Evolutionary conservation across 2,797 vertebrate genomes (phyloP).

Genomic region (Xiphophorus birchmanni): DNA sequence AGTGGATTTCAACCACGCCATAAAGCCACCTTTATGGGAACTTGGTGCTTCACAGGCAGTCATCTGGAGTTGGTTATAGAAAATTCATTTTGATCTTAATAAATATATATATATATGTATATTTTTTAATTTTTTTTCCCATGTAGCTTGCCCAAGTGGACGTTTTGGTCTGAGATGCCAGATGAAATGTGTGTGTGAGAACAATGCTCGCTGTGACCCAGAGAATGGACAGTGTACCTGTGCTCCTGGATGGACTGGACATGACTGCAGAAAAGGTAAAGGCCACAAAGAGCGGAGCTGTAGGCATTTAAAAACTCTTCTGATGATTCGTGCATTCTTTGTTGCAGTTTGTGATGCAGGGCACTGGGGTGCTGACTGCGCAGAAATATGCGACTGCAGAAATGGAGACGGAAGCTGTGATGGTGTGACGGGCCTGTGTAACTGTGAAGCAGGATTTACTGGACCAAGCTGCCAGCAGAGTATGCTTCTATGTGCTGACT

Average conservation of each 20-base stretch:
- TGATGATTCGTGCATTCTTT: neutral
- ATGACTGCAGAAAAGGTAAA: constrained; percentile 88
- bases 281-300: accelerated
- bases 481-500: constrained; percentile 67
- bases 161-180: constrained; percentile 88
- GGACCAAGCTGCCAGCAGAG: constrained; percentile 85
- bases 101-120: neutral
- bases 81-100: constrained; percentile 33
- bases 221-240: constrained; percentile 88
- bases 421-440: constrained; percentile 82
- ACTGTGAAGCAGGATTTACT: constrained; percentile 87
- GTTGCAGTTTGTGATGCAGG: constrained; percentile 86
- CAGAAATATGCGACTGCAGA: constrained; percentile 84
- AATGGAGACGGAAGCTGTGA: constrained; percentile 85
- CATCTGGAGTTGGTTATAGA: constrained; percentile 19
- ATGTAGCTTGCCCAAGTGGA: constrained; percentile 84
- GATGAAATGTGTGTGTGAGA: constrained; percentile 87
- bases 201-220: constrained; percentile 86
- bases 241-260: constrained; percentile 87
- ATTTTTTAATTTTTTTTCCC: neutral
- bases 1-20: constrained; percentile 29
- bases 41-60: constrained; percentile 22
- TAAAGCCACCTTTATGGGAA: constrained; percentile 30
- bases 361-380: constrained; percentile 87
- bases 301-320: neutral